Evolutionary conservation across 1,140 invertebrate genomes (phyloP), one percentile per base, ranked within the genome.

Genomic region (Bombus waltoni): DNA sequence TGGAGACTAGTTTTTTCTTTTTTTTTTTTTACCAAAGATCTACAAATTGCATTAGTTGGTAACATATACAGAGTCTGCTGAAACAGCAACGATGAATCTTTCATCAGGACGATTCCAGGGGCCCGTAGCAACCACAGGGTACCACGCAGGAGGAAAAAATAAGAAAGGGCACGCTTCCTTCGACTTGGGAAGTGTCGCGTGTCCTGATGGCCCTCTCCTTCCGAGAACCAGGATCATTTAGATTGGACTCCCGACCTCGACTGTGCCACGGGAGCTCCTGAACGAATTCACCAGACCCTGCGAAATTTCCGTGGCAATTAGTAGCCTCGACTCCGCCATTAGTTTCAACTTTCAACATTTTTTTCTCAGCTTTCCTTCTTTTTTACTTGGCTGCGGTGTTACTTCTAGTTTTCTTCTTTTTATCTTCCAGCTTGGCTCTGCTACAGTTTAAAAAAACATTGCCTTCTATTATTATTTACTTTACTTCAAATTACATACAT

Each of bases 31-130:
- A n/a, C 11, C 59, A n/a, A n/a, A 62, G 11, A n/a, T 62, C 28
- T 62, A 77, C 76, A 79, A 84, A 53, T 72, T 75, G 28, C 22
- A 28, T n/a, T 22, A 38, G 38, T 53, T 35, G 65, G 35, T 79
- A 35, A 38, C 44, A 28, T 47, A n/a, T 40, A 73, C 13, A 35
- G 15, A 44, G 22, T 25, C 68, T 38, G 42, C 66, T 91, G 88
- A 87, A 87, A 89, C 82, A 90, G 75, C 68, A 89, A 59, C 70
- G 74, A 88, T 92, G 68, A 92, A 92, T 92, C 91, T 88, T 47
- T 91, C 90, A 53, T 79, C 90, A 70, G 18, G 59, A 59, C 9
- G 28, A 78, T 53, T 81, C 28, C 38, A 28, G 59, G 28, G 72
- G 32, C 42, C 32, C 40, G 22, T 25, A 35, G n/a, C 15, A 35